Conservation (phyloP, 2,888 invertebrate genomes). For the Pecten maximus region DNA sequence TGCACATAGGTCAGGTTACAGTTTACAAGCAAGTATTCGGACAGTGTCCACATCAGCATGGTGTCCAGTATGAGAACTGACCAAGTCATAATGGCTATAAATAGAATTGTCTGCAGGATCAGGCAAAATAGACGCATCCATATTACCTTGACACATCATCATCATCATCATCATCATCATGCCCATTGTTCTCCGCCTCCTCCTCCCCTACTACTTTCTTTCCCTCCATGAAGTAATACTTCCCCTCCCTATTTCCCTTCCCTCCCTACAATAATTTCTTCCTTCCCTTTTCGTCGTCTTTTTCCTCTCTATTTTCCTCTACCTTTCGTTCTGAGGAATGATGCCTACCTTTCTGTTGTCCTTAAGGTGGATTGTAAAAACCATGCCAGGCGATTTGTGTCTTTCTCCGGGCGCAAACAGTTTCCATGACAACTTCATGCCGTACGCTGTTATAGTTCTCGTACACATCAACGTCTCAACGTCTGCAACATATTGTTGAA, state of each 20-base stretch:
- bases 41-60: too few species aligned
- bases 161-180: too few species aligned
- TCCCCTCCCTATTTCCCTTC: not conserved
- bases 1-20: too few species aligned
- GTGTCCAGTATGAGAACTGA: too few species aligned
- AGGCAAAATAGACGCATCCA: too few species aligned
- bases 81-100: too few species aligned
- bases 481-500: slow-evolving; percentile 54
- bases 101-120: too few species aligned
- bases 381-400: slow-evolving; percentile 62
- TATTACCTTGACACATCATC: too few species aligned
- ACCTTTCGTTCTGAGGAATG: not conserved
- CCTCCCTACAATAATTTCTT: not conserved
- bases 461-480: slow-evolving; percentile 65
- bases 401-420: slow-evolving; percentile 57
- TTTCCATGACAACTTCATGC: slow-evolving; percentile 73
- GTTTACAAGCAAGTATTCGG: too few species aligned
- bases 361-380: slow-evolving; percentile 77
- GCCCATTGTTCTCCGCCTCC: not conserved
- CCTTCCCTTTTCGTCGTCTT: not conserved
- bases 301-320: not conserved
- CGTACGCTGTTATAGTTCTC: slow-evolving; percentile 76
- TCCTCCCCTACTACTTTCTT: not conserved
- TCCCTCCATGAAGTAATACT: too few species aligned
- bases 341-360: slow-evolving; percentile 74